Base-by-base conservation (phyloP, 2,888 invertebrate genomes). In the Tipula unca region DNA sequence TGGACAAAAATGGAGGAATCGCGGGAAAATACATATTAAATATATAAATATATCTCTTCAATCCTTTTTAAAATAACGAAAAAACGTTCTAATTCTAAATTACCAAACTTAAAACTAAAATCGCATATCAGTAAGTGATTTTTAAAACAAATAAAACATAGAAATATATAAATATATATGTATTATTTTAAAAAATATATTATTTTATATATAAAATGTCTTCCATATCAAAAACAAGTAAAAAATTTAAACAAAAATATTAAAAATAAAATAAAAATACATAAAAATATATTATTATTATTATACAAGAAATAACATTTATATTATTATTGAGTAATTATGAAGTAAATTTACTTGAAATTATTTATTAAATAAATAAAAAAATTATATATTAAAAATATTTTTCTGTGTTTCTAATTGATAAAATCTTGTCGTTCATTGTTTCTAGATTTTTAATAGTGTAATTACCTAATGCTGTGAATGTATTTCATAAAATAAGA, bases 131-230 rank as follows among this genome's bases (percentile, higher is more conserved):
- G 25, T 69, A 69, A 69, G 69, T 69, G 69, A 69, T 69, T 69
- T 69, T 69, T 69, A 69, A 69, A 20, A 69, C 69, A 69, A 69
- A 69, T 69, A 69, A 69, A 69, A 69, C 69, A 69, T 69, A 69
- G 69, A 69, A 69, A 69, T 25, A 25, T 69, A 48, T 48, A 48
- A 48, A 10, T 39, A 36, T n/a, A 17, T 48, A 25, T 48, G 25
- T 25, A 69, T 69, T 69, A 69, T 69, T 25, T 69, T 25, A 54
- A 32, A 32, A 5, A 17, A 17, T 5, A 48, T 48, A 48, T 48
- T 69, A 69, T 69, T 69, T 69, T 69, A 69, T 69, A 69, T 69
- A 69, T 69, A 69, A 69, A 69, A 69, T 69, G 69, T 69, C 69
- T 69, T 69, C 69, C 69, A 69, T 69, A 69, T 69, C 69, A 69